phyloP scores from a whole-genome alignment of 2,797 vertebrate species.

The Ctenopoma multispine region DNA sequence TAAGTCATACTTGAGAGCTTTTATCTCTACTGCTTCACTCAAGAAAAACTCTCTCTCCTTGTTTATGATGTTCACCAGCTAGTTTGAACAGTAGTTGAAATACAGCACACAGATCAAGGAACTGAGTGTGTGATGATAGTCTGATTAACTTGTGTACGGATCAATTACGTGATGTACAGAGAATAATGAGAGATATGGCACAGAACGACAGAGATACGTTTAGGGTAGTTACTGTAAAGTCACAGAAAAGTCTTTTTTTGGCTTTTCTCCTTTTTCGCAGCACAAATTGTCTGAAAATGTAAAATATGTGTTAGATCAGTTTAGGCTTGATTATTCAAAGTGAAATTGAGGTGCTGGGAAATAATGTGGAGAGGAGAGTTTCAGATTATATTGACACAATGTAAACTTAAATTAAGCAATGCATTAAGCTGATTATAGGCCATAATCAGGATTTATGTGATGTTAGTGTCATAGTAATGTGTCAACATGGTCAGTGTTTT shows the following conservation, averaged over 20 bases:
- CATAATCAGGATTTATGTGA: neutral
- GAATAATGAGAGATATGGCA: neutral
- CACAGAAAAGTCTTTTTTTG: too few relatives aligned
- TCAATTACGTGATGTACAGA: neutral
- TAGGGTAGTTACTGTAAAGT: neutral
- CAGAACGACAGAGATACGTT: neutral
- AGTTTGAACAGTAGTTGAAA: neutral
- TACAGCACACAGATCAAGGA: neutral
- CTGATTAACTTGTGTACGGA: neutral
- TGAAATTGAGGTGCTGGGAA: neutral
- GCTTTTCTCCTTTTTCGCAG: too few relatives aligned
- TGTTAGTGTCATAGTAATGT: neutral
- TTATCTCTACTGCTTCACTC: neutral
- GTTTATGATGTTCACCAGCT: neutral
- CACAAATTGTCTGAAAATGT: too few relatives aligned
- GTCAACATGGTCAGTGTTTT: neutral
- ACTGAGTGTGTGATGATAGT: neutral
- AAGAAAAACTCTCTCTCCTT: neutral
- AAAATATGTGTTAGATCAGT: too few relatives aligned
- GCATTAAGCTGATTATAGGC: neutral
- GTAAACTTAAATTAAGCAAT: neutral
- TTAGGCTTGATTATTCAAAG: neutral
- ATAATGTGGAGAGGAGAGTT: neutral
- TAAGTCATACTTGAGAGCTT: conserved; percentile 34
- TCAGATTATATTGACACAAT: neutral